These are phyloP conservation scores for Xenopus tropicalis DNA, from an alignment of 2,113 vertebrate genomes.

Conservation along the genomic window DNA sequence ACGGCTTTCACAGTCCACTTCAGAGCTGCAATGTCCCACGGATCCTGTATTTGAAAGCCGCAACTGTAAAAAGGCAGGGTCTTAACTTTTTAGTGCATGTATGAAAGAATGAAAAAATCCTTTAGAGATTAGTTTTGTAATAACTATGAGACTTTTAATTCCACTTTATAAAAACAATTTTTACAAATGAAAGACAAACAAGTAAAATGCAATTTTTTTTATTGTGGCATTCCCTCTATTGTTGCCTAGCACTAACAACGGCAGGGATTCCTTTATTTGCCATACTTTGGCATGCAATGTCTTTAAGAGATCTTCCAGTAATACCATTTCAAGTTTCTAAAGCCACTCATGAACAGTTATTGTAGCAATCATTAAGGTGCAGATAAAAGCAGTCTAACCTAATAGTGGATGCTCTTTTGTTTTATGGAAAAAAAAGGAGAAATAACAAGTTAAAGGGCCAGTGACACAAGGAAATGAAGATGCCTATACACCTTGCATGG, in stretches of 20 bases:
- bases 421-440: no score
- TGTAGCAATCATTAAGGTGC: no score
- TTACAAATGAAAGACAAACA: neutral
- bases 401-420: no score
- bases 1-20: slow-evolving; percentile 35
- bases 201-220: neutral
- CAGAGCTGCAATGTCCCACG: slow-evolving; percentile 22
- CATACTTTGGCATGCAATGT: neutral
- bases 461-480: no score
- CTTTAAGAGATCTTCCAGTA: neutral
- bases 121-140: slow-evolving; percentile 52
- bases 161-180: neutral
- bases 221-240: slow-evolving; percentile 28
- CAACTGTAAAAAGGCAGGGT: slow-evolving; percentile 40
- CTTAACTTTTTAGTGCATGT: neutral
- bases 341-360: no score
- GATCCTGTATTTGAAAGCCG: slow-evolving; percentile 53
- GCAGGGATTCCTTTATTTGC: neutral
- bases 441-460: no score
- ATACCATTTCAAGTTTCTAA: no score
- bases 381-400: no score
- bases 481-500: no score
- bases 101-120: slow-evolving; percentile 41
- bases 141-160: slow-evolving; percentile 9
- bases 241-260: neutral